Base-by-base conservation (phyloP, 92 coral and sea anemone species). In the Scolanthus callimorphus region DNA sequence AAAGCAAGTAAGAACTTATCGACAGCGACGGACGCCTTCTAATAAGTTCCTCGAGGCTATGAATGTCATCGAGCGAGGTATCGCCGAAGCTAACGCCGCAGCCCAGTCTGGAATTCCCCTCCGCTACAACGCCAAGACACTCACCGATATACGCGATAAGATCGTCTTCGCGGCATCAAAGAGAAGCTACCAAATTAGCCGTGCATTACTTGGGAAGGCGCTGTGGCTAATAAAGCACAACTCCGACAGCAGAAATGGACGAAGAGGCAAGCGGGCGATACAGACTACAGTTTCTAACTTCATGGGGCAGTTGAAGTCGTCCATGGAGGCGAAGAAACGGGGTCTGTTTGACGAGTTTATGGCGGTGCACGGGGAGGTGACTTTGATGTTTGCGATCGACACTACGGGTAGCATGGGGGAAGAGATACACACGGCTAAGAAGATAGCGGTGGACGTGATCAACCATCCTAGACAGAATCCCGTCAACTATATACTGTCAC, bases 351-450 rank as follows among this genome's bases (percentile, higher is more conserved):
- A 90, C 59, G 79, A 81, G 20, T 78, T 90, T 51, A 79, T 90
- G 89, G 94, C 88, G 24, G 81, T 90, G 9, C 84, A 82, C 51
- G 97, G 97, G 15, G 95, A 90, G 45, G 97, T 86, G 19, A 86
- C 97, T 0, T 63, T 91, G 26, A 85, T 85, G 88, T 91, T 91
- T 69, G 97, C 85, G 11, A 91, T 91, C 26, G 97, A 91, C 51
- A 73, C 91, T 9, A 91, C 96, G 10, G 97, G 96, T 23, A 91
- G 97, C 39, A 91, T 91, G 97, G 13, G 51, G 0, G 73, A 65
- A 0, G 97, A 91, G 13, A 91, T 91, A 12, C 64, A 67, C 0
- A 78, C 85, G 4, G 88, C 96, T 2, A 87, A 83, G 59, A 79
- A 76, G 29, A 78, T 90, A 12, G 95, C 95, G 3, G 64, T 73